Evolutionary conservation across 1,140 invertebrate species (phyloP), one percentile per base, ranked within the genome.

Genomic region (Phthorimaea operculella): DNA sequence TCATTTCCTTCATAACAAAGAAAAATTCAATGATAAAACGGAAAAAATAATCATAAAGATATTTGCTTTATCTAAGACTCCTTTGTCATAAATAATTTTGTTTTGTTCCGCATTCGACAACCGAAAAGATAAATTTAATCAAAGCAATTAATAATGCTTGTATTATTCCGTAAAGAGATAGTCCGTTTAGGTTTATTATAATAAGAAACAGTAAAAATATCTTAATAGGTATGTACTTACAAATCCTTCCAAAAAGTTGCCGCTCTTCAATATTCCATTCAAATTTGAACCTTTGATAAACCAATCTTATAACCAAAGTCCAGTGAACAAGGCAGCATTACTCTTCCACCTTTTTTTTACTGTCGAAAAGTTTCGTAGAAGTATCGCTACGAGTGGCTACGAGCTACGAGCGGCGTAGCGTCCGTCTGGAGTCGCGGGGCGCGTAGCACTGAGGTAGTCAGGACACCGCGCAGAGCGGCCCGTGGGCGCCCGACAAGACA

Each of bases 401-500:
- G 44, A 15, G 54, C 52, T 75, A 70, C 69, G 51, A 21, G 57
- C 51, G 67, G 63, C 66, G 69, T 72, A 74, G 70, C 80, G 80
- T 77, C 74, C 78, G 75, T 64, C 70, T 69, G 34, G 72, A 60
- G 45, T 65, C 70, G 76, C 71, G 72, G 66, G 72, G 70, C 72
- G 72, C 71, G 65, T 75, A 65, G 69, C 64, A 83, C 80, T 83
- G 80, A 79, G 71, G 71, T 55, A 62, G 48, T 59, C 55, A n/a
- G 44, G 11, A 42, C 39, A 42, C 39, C 14, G 14, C 39, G 11
- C 39, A 17, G 44, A 16, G 44, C 15, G 44, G 44, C 12, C 44
- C 44, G 44, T 47, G 44, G 55, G 63, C 74, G 72, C 74, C 70
- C 76, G 76, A 80, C 77, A 74, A 83, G 76, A 76, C 80, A 81